phyloP scores from a whole-genome alignment of 2,888 invertebrate species.

The Prenolepis imparis region DNA sequence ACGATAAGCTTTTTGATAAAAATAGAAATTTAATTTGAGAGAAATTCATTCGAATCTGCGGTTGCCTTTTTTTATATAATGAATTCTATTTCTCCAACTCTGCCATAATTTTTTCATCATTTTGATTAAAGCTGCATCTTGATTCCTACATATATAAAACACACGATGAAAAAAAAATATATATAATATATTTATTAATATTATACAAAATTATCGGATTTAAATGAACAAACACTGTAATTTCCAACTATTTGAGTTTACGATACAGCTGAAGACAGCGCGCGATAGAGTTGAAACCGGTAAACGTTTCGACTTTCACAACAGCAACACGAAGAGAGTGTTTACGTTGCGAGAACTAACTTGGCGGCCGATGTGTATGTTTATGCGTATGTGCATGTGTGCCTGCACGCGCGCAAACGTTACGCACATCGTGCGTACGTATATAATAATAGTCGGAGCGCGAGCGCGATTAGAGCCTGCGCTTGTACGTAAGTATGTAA shows the following conservation, averaged over 20 bases:
- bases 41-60: background rate
- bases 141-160: background rate
- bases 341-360: conserved; percentile 29
- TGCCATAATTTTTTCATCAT: background rate
- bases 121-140: background rate
- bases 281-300: conserved; percentile 24
- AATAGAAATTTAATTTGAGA: background rate
- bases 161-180: background rate
- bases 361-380: background rate
- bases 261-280: conserved; percentile 23
- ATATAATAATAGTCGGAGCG: conserved; percentile 63
- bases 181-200: background rate
- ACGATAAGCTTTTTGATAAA: background rate
- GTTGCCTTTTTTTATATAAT: background rate
- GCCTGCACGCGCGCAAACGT: conserved; percentile 7
- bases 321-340: conserved; percentile 40
- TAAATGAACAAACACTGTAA: background rate
- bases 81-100: background rate
- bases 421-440: conserved; percentile 35
- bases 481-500: conserved; percentile 46
- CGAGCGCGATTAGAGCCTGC: conserved; percentile 49
- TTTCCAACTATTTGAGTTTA: conserved; percentile 7
- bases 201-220: conserved; percentile 3
- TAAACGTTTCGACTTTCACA: conserved; percentile 39
- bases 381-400: conserved; percentile 12